phyloP scores from a whole-genome alignment of 2,888 invertebrate species.

The Incurvaria masculella region DNA sequence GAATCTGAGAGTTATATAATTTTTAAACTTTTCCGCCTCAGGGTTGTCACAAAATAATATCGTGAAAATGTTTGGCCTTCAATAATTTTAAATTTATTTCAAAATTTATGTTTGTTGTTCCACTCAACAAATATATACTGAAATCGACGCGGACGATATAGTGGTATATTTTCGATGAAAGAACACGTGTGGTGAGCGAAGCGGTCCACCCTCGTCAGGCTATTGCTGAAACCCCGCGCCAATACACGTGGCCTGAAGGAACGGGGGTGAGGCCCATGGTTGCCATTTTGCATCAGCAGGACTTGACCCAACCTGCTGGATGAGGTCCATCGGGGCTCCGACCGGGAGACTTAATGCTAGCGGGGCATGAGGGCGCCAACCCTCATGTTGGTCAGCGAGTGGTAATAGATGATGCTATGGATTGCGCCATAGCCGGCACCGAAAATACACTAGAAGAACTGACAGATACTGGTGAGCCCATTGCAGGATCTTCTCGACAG shows the following conservation, averaged over 20 bases:
- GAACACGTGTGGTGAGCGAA: constrained; percentile 6
- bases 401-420: constrained; percentile 11
- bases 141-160: no score
- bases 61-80: no score
- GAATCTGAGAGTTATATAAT: not conserved
- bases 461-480: no score
- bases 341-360: constrained; percentile 17
- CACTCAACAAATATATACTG: no score
- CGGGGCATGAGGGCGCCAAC: constrained; percentile 17
- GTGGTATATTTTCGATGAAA: not conserved
- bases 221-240: constrained; percentile 10
- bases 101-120: no score
- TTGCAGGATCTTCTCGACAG: no score
- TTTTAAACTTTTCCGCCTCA: not conserved
- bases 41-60: not conserved
- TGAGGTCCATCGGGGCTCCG: constrained; percentile 16
- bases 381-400: constrained; percentile 12
- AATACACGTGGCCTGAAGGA: constrained; percentile 7
- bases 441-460: not conserved
- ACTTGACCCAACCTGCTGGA: constrained; percentile 13
- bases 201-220: constrained; percentile 13
- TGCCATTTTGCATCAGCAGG: constrained; percentile 13
- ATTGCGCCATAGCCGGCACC: constrained; percentile 9
- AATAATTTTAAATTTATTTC: no score
- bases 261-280: constrained; percentile 12